Evolutionary conservation across 1,140 invertebrate species (phyloP), one percentile per base, ranked within the genome.

Genomic region (Heliothis subflexa): DNA sequence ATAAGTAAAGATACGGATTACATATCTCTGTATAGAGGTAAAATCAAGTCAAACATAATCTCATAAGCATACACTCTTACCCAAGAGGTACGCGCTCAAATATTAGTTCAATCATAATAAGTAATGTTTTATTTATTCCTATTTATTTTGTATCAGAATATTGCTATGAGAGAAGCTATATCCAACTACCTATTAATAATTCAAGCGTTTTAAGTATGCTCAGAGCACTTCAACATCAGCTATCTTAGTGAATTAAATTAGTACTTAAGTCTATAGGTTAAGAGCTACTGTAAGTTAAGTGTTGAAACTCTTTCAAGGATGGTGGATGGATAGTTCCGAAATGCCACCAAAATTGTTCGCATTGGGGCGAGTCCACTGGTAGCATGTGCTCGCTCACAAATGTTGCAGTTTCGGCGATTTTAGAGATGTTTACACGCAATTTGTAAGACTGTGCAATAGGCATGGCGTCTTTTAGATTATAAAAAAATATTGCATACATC

Each of bases 161-260:
- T 9, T 7, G 21, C 21, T 21, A 55, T 5, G 10, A 7, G 11
- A 55, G 54, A 55, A 55, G 16, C n/a, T 55, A 18, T 55, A 0
- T 21, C 54, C 11, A 18, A 18, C 7, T 55, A n/a, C n/a, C n/a
- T n/a, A 55, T 55, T 55, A 55, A 55, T 40, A 61, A 33, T 61
- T 61, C 59, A 61, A n/a, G 28, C 13, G 0, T n/a, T 10, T 16
- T 2, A 45, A 62, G 21, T 62, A 11, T 40, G 7, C 40, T 62
- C 28, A 1, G 25, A 40, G 28, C 14, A 16, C 28, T 0, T 40
- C 4, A 62, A 62, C 33, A 10, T 62, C 7, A 40, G 10, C 59
- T n/a, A 7, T 33, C n/a, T 61, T 61, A 40, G 40, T 62, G 59
- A 62, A 62, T 62, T 45, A 45, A 33, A 62, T 62, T 62, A 3